A percentile compares a stretch with the other conserved stretches of the same genome.
phyloP scores from a whole-genome alignment of 2,888 invertebrate species.

The Frankliniella intonsa region DNA sequence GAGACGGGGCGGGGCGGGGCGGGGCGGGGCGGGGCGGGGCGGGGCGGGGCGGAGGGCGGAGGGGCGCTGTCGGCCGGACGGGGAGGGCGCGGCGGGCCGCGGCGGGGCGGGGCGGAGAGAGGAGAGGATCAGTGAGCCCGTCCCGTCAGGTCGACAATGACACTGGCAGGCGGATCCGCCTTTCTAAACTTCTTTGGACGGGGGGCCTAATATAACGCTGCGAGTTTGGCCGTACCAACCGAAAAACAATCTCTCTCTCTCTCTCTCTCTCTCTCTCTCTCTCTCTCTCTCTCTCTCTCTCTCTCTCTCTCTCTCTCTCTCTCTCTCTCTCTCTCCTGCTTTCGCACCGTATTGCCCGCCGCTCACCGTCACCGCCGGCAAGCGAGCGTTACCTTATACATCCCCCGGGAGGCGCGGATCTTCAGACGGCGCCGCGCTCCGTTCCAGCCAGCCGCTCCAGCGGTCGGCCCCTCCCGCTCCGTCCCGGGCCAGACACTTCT shows the following conservation, averaged over 20 bases:
- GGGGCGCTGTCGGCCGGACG: not conserved
- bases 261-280: slow-evolving; percentile 25
- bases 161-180: too few relatives aligned
- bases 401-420: too few relatives aligned
- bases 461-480: too few relatives aligned
- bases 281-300: slow-evolving; percentile 28
- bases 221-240: too few relatives aligned
- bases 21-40: not conserved
- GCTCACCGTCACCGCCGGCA: too few relatives aligned
- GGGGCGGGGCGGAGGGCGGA: not conserved
- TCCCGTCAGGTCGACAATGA: too few relatives aligned
- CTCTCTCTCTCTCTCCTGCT: slow-evolving; percentile 31
- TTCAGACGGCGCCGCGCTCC: too few relatives aligned
- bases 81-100: not conserved
- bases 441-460: too few relatives aligned
- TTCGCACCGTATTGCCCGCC: slow-evolving; percentile 29
- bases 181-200: too few relatives aligned
- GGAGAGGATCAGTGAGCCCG: not conserved
- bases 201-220: too few relatives aligned
- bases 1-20: slow-evolving; percentile 27
- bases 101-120: slow-evolving; percentile 27
- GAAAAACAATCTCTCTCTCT: not conserved
- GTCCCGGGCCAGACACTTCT: too few relatives aligned
- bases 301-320: slow-evolving; percentile 27
- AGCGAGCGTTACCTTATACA: too few relatives aligned